Percentiles rank a stretch among this genome's conserved stretches.
Evolutionary conservation across 1,140 invertebrate species (phyloP).

Genomic region (Coelopa frigida): DNA sequence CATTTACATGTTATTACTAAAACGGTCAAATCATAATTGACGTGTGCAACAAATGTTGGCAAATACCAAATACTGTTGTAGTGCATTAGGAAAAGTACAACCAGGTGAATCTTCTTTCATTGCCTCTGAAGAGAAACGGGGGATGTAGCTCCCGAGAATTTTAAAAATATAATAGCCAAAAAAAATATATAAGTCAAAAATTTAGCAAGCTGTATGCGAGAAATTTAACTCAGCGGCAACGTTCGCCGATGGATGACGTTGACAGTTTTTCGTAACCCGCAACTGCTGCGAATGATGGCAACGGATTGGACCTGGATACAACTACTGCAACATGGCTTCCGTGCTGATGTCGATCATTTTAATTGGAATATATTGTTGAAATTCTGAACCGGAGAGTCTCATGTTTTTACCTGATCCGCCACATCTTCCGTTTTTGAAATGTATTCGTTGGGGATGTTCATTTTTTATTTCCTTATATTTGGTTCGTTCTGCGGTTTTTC

Average conservation of each 20-base stretch:
- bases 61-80: neutral
- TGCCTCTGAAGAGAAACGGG: no score
- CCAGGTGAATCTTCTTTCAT: neutral
- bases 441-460: slow-evolving; percentile 81
- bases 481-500: neutral
- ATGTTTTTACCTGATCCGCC: slow-evolving; percentile 77
- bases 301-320: no score
- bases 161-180: neutral
- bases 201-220: neutral
- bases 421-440: slow-evolving; percentile 87
- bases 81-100: neutral
- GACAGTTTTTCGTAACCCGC: slow-evolving; percentile 16
- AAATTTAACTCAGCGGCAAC: neutral
- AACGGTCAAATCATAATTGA: no score
- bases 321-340: no score
- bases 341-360: no score
- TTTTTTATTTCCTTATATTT: slow-evolving; percentile 46
- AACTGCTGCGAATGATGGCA: neutral
- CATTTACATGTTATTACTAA: no score
- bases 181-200: neutral
- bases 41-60: no score
- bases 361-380: no score
- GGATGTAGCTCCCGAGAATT: neutral
- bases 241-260: slow-evolving; percentile 15
- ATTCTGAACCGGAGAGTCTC: no score